Base-by-base conservation (phyloP, 2,113 vertebrate species). In the Hemicordylus capensis region DNA sequence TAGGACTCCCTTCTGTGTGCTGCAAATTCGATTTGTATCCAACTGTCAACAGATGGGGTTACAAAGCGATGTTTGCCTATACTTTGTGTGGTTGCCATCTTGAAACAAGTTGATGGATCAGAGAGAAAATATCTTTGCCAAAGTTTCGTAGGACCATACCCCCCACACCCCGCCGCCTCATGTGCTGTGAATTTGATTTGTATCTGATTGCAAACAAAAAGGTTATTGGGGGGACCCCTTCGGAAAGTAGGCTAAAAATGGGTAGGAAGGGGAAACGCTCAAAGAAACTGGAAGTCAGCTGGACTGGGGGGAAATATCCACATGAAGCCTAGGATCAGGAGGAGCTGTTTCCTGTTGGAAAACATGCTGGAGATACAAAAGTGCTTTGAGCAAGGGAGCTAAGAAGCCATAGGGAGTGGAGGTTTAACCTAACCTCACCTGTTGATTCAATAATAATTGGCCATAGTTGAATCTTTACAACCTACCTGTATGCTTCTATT, bases 391-490 rank as follows among this genome's bases (percentile, higher is more conserved):
- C 19, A 69, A 58, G 17, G 7, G 4, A 84, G 19, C 11, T 24
- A n/a, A 76, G 39, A 56, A 22, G 1, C 26, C n/a, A 66, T 1
- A 15, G 24, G 28, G 37, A 82, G 14, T 3, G 8, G 24, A 59
- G 26, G 51, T 31, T n/a, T 6, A 76, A 44, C 39, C 42, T 76
- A 44, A 4, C 26, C 44, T 15, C n/a, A 39, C 5, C 8, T 51
- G 59, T 17, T 58, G 31, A 70, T 28, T 67, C 26, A 48, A 37
- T 54, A 69, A 39, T 80, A 72, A 31, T 14, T 63, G 56, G 1
- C 39, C 31, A 1, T 54, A 78, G 66, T 15, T 81, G 64, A 81
- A 59, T 88, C 37, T 15, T 84, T 84, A 80, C 79, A 85, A 79
- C 51, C 67, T 42, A 3, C 17, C 0, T 15, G 10, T 0, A 22